A percentile compares a stretch with the other conserved stretches of the same genome.
phyloP scores from a whole-genome alignment of 2,888 invertebrate species.

The Iphiclides podalirius region DNA sequence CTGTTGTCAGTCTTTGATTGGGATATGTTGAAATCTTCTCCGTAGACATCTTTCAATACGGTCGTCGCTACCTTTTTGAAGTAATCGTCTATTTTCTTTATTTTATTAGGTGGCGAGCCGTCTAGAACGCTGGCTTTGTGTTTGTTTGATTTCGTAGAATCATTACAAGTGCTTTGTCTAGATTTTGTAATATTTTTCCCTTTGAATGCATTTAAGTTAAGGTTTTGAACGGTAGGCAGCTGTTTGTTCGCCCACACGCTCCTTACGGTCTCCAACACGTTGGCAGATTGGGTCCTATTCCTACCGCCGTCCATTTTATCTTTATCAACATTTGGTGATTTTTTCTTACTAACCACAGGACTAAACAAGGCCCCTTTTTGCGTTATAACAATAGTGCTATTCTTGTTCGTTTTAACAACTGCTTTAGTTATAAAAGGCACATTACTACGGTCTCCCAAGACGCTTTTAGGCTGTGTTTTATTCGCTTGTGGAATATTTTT shows the following conservation, averaged over 20 bases:
- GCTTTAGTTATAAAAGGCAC: constrained; percentile 28
- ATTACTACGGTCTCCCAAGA: constrained; percentile 39
- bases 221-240: constrained; percentile 21
- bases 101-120: constrained; percentile 51
- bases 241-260: constrained; percentile 45
- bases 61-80: constrained; percentile 50
- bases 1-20: constrained; percentile 41
- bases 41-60: constrained; percentile 66
- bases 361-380: constrained; percentile 41
- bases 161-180: constrained; percentile 1
- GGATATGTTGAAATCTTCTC: constrained; percentile 52
- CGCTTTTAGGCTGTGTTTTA: constrained; percentile 24
- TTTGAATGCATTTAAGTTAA: constrained; percentile 1
- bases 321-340: constrained; percentile 33
- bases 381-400: constrained; percentile 35
- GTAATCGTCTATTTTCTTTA: constrained; percentile 65
- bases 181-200: not conserved
- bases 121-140: constrained; percentile 23
- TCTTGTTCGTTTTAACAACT: constrained; percentile 38
- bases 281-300: constrained; percentile 26
- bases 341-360: constrained; percentile 31
- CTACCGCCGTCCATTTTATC: constrained; percentile 35
- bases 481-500: constrained; percentile 24
- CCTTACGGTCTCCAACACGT: constrained; percentile 39
- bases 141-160: constrained; percentile 14